These are phyloP conservation scores for Aphyosemion australe DNA, from an alignment of 2,113 vertebrate genomes.

Conservation along the genomic window DNA sequence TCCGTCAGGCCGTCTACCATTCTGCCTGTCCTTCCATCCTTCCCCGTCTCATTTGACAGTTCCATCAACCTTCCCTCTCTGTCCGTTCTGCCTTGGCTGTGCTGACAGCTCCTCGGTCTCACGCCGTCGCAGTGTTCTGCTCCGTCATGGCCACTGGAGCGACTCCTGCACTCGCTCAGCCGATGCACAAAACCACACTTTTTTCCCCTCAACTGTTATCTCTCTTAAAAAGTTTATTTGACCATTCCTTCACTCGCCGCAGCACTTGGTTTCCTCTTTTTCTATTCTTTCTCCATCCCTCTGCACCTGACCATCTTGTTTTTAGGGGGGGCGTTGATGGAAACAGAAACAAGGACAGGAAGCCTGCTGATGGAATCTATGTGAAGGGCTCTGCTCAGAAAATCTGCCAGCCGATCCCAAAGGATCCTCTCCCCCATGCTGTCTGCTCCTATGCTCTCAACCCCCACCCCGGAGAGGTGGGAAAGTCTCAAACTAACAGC, in stretches of 20 bases:
- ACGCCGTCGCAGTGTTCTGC: constrained; percentile 63
- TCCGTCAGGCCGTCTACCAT: constrained; percentile 48
- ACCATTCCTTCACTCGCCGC: constrained; percentile 32
- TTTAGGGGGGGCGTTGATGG: constrained; percentile 24
- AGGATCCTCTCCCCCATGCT: constrained; percentile 33
- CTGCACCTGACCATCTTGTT: constrained; percentile 50
- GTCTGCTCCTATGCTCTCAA: constrained; percentile 33
- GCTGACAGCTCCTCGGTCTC: constrained; percentile 73
- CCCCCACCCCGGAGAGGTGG: constrained; percentile 19
- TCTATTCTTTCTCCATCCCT: constrained; percentile 50
- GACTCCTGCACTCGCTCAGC: constrained; percentile 64
- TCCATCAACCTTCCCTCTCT: constrained; percentile 53
- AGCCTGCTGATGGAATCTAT: constrained; percentile 34
- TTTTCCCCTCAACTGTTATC: neutral
- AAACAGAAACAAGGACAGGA: constrained; percentile 30
- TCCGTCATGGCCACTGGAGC: constrained; percentile 77
- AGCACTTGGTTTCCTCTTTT: constrained; percentile 31
- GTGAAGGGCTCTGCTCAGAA: constrained; percentile 46
- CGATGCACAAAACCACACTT: constrained; percentile 59
- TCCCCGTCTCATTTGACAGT: constrained; percentile 51
- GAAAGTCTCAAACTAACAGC: constrained; percentile 29
- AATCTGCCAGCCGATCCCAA: constrained; percentile 48
- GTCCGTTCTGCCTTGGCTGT: constrained; percentile 50
- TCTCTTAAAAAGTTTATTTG: constrained; percentile 59
- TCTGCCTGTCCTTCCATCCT: constrained; percentile 57